Conservation (phyloP, 2,888 invertebrate genomes). For the Autographa pulchrina region DNA sequence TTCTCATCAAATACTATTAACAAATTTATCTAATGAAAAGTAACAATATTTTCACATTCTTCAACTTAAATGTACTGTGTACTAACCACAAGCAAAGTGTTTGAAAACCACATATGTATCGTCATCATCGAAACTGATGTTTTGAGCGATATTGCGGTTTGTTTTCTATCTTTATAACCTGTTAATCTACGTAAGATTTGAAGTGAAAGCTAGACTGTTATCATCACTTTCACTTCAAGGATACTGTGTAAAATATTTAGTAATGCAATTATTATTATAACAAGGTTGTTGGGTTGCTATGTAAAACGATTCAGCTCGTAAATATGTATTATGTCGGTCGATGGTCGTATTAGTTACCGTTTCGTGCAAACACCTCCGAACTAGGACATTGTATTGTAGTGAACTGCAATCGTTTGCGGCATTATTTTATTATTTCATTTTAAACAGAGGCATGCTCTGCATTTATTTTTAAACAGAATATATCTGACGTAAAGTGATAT, state of each 20-base stretch:
- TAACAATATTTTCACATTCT: not conserved
- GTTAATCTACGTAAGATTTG: constrained; percentile 30
- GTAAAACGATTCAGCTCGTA: constrained; percentile 45
- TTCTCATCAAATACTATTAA: too few relatives aligned
- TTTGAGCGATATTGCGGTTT: constrained; percentile 42
- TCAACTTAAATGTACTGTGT: constrained; percentile 32
- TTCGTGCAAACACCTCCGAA: constrained; percentile 77
- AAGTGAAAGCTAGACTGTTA: constrained; percentile 43
- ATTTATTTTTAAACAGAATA: not conserved
- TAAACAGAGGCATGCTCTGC: not conserved
- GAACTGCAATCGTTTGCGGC: constrained; percentile 56
- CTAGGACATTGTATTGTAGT: constrained; percentile 69
- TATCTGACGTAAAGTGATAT: too few relatives aligned
- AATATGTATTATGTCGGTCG: constrained; percentile 65
- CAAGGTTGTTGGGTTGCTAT: constrained; percentile 30
- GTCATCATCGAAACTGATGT: constrained; percentile 27
- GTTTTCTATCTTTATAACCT: constrained; percentile 42
- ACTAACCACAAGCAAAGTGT: constrained; percentile 38
- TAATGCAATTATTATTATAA: constrained; percentile 17
- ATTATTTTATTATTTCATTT: not conserved
- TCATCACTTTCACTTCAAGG: constrained; percentile 49
- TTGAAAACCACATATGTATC: constrained; percentile 27
- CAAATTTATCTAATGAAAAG: not conserved
- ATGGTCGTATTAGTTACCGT: constrained; percentile 72
- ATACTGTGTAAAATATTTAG: constrained; percentile 36